These are phyloP conservation scores for Aradus depressus DNA, from an alignment of 2,888 invertebrate species.

Conservation along the genomic window DNA sequence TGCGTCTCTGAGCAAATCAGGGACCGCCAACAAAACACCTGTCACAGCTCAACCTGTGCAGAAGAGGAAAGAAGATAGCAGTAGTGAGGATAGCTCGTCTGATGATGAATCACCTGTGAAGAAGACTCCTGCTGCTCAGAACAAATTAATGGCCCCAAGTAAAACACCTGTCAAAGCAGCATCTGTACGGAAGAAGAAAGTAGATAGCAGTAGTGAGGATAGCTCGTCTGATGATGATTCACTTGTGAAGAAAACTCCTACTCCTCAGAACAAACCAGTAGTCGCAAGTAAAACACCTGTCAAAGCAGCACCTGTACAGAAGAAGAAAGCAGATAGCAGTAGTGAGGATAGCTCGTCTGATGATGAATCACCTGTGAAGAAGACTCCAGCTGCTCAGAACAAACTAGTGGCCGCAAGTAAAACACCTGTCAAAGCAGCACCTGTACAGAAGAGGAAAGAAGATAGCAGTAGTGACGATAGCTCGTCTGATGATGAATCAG, in stretches of 20 bases:
- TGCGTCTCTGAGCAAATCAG: too few relatives aligned
- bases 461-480: slow-evolving; percentile 7
- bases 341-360: slow-evolving; percentile 24
- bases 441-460: slow-evolving; percentile 3
- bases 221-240: too few relatives aligned
- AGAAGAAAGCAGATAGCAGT: slow-evolving; percentile 14
- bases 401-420: too few relatives aligned
- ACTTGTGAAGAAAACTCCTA: slow-evolving; percentile 1
- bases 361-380: slow-evolving; percentile 24
- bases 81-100: slow-evolving; percentile 7
- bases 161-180: too few relatives aligned
- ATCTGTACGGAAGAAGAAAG: too few relatives aligned
- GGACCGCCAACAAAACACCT: too few relatives aligned
- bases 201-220: too few relatives aligned
- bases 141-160: too few relatives aligned
- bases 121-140: too few relatives aligned
- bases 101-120: slow-evolving; percentile 16
- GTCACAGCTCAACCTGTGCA: not conserved
- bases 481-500: slow-evolving; percentile 14
- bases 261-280: too few relatives aligned
- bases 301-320: slow-evolving; percentile 27
- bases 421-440: slow-evolving; percentile 1
- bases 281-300: too few relatives aligned
- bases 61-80: slow-evolving; percentile 10
- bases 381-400: too few relatives aligned